phyloP scores from a whole-genome alignment of 1,140 invertebrate genomes.

The Plutomurus gul region DNA sequence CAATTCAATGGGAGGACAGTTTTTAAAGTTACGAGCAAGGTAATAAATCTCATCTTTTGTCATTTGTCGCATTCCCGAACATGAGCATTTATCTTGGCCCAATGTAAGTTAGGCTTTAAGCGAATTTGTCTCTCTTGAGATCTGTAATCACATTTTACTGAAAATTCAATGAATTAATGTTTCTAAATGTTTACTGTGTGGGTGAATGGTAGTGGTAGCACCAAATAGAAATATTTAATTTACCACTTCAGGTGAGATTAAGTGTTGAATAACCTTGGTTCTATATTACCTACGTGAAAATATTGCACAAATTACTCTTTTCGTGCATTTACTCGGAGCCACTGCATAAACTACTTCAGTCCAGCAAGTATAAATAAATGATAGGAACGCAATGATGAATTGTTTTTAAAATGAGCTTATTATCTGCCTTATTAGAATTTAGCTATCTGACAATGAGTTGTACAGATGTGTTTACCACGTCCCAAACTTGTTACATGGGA shows the following conservation, averaged over 20 bases:
- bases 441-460: background rate
- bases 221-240: too few species aligned
- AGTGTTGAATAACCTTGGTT: too few species aligned
- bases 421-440: background rate
- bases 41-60: background rate
- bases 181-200: too few species aligned
- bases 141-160: background rate
- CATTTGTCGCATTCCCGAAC: constrained; percentile 4
- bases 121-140: background rate
- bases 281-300: too few species aligned
- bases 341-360: background rate
- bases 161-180: too few species aligned
- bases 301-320: too few species aligned
- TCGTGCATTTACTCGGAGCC: background rate
- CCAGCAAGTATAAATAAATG: background rate
- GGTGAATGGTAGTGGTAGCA: too few species aligned
- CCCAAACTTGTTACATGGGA: background rate
- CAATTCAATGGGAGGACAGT: background rate
- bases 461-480: background rate
- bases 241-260: too few species aligned
- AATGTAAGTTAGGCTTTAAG: background rate
- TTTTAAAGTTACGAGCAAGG: background rate
- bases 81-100: too few species aligned
- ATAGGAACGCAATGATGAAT: constrained; percentile 23
- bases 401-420: constrained; percentile 10